Evolutionary conservation across 2,797 vertebrate genomes (phyloP).

Genomic region (Chiloscyllium punctatum): DNA sequence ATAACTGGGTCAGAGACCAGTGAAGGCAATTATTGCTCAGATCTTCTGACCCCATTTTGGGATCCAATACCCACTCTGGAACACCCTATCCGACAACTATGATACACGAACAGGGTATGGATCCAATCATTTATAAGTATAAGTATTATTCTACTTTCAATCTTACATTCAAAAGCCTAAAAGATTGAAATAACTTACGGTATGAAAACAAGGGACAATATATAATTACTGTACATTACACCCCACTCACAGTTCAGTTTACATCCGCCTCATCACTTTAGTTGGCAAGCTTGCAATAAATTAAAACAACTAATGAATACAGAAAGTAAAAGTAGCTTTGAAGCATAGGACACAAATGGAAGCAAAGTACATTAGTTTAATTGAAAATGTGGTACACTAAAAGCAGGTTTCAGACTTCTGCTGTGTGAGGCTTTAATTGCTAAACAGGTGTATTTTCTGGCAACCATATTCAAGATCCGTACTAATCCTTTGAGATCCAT

Average conservation of each 20-base stretch:
- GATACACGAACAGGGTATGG: not conserved
- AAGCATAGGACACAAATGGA: not conserved
- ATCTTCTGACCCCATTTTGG: too few relatives aligned
- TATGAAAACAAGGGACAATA: not conserved
- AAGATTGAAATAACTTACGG: not conserved
- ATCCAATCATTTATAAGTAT: not conserved
- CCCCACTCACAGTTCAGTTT: not conserved
- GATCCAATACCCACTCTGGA: too few relatives aligned
- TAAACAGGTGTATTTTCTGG: not conserved
- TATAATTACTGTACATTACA: not conserved
- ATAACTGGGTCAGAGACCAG: too few relatives aligned
- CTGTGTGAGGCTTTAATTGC: not conserved
- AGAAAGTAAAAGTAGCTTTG: not conserved
- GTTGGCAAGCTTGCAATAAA: conserved; percentile 18
- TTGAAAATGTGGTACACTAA: not conserved
- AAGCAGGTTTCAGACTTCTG: not conserved
- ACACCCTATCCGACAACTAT: not conserved
- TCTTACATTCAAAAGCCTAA: not conserved
- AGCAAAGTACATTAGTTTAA: not conserved
- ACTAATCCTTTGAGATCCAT: conserved; percentile 24
- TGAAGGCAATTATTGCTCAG: too few relatives aligned
- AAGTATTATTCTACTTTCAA: not conserved
- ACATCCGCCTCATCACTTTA: not conserved
- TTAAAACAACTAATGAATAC: conserved; percentile 23
- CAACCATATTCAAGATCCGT: not conserved